Evolutionary conservation across 2,888 invertebrate genomes (phyloP), one percentile per base, ranked within the genome.

Genomic region (Blastobasis adustella): DNA sequence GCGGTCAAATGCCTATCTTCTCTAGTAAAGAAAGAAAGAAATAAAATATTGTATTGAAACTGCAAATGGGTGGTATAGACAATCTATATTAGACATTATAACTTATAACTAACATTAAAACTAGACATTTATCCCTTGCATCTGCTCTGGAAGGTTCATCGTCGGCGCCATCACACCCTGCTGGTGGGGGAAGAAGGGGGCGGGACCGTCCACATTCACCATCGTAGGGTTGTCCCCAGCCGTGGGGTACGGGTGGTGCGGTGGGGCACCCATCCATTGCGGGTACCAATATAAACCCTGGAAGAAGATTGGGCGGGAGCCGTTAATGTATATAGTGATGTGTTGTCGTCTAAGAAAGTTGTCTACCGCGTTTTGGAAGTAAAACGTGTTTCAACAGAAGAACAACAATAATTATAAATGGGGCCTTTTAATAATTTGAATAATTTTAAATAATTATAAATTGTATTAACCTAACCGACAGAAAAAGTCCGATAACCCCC

Each of bases 221-320:
- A 64, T 58, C 0, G 45, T 7, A 0, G 69, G 69, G 5, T 49
- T 4, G 58, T 79, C 81, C 9, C 69, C 78, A 0, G 78, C 63
- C 37, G 62, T 59, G 0, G 78, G 75, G 67, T 85, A 82, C 1
- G 86, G 86, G 60, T 86, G 84, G 59, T 84, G 82, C 0, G 86
- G 86, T 0, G 79, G 66, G 0, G 76, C 76, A 0, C 86, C 87
- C 87, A 87, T 87, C 87, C 87, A 87, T 58, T 86, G 86, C 23
- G 87, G 87, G 54, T 88, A 88, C 87, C 87, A 88, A 62, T 88
- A 88, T 1, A 87, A 62, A 53, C 87, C 87, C 79, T 86, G 72
- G 5, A 53, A 56, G 38, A 4, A 36, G 23, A 23, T 23, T 23
- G 23, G 23, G 23, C 23, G 3, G 23, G 23, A 23, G 23, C 23